Base-by-base conservation (phyloP, 1,140 invertebrate genomes). In the Habropoda laboriosa region DNA sequence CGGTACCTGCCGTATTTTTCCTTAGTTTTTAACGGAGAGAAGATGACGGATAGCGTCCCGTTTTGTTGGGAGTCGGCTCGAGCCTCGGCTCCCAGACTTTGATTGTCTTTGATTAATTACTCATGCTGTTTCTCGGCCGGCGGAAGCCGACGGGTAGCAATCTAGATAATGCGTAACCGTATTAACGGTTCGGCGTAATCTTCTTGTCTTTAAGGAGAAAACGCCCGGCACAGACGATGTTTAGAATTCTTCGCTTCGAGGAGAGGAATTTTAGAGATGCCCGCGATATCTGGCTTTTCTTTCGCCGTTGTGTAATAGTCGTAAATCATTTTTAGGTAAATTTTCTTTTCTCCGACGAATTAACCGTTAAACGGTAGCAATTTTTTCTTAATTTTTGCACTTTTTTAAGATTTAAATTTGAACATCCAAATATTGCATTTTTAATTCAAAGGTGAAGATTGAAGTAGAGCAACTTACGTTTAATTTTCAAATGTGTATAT, bases 51-150 rank as follows among this genome's bases (percentile, higher is more conserved):
- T 89, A 87, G 78, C 66, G 83, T 78, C 74, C 68, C 84, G 87
- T 89, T 80, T 68, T 83, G 87, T 92, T 92, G 88, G 84, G 90
- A 92, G 90, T 92, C 72, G 58, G 80, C 60, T 66, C 32, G 60
- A 86, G 70, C 42, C 68, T 72, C 82, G 82, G 88, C 91, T 93
- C 92, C 91, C 92, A 92, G 89, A 89, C 85, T 92, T 92, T 92
- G 91, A 93, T 92, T 93, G 92, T 93, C 90, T 91, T 89, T 93
- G 92, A 93, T 93, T 92, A 92, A 93, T 93, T 91, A 88, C 88
- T 86, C 85, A 82, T 87, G 86, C 86, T 82, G 86, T 89, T 89
- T 89, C 88, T 88, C 86, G 86, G 81, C 82, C 87, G 83, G 85
- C 89, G 90, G 90, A 90, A 91, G 89, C 79, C 72, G 74, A 70